Evolutionary conservation across 2,797 vertebrate genomes (phyloP).

Genomic region (Anniella stebbinsi): DNA sequence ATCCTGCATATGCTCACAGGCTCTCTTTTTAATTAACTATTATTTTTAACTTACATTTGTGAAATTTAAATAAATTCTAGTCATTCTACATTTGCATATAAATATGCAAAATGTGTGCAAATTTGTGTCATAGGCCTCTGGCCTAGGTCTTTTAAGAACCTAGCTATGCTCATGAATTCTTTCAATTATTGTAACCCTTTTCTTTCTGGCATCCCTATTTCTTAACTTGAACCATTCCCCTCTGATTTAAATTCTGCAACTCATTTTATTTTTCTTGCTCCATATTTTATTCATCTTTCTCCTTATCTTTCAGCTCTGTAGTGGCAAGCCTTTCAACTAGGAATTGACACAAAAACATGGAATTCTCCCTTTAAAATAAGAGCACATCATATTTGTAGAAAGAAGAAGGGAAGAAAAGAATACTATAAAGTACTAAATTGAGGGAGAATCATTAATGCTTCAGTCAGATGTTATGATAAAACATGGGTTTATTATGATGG

Average conservation of each 20-base stretch:
- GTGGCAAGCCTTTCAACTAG: background rate
- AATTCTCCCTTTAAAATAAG: background rate
- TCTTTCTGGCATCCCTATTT: background rate
- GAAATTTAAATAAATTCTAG: background rate
- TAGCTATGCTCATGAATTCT: background rate
- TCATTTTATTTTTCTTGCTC: background rate
- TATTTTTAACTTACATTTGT: background rate
- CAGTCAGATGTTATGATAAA: background rate
- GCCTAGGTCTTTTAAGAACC: background rate
- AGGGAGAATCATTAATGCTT: background rate
- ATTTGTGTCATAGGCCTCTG: background rate
- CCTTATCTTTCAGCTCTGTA: background rate
- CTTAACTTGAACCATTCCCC: background rate
- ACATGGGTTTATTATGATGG: background rate
- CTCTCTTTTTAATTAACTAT: too few relatives aligned
- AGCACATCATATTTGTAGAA: background rate
- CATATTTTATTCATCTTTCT: background rate
- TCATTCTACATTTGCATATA: background rate
- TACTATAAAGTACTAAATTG: background rate
- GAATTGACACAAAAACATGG: too few relatives aligned
- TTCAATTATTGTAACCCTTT: background rate
- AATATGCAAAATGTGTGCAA: background rate
- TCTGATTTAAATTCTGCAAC: background rate
- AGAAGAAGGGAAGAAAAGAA: background rate
- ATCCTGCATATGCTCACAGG: too few relatives aligned